Percentiles rank a stretch among this genome's conserved stretches.
Evolutionary conservation across 2,888 invertebrate genomes (phyloP).

Genomic region (Noctua janthe): DNA sequence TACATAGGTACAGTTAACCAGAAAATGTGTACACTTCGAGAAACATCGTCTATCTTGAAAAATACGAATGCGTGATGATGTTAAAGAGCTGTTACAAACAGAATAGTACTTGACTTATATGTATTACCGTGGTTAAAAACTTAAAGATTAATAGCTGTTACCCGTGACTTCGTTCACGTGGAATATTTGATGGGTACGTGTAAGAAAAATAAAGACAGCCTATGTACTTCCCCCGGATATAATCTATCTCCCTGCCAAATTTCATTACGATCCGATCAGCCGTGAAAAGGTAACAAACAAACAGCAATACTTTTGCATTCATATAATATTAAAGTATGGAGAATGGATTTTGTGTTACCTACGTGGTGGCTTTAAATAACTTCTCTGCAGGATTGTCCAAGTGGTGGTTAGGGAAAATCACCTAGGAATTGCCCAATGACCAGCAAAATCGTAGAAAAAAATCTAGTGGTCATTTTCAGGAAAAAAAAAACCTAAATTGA

Average conservation of each 20-base stretch:
- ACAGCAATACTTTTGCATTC: too few relatives aligned
- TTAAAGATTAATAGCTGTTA: too few relatives aligned
- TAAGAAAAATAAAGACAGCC: too few relatives aligned
- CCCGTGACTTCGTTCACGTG: too few relatives aligned
- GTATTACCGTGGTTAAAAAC: not conserved
- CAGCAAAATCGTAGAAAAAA: not conserved
- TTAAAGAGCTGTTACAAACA: not conserved
- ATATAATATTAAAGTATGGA: too few relatives aligned
- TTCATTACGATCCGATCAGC: too few relatives aligned
- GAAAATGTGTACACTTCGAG: not conserved
- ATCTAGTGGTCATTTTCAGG: not conserved
- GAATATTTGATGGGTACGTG: too few relatives aligned
- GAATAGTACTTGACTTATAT: not conserved
- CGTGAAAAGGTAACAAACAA: too few relatives aligned
- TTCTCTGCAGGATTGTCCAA: not conserved
- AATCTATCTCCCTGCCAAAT: too few relatives aligned
- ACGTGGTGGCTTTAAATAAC: not conserved
- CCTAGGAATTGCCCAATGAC: conserved; percentile 18
- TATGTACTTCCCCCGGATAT: too few relatives aligned
- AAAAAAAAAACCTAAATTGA: conserved; percentile 24
- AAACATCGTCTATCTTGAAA: not conserved
- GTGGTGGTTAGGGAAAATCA: not conserved
- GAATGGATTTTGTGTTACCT: too few relatives aligned
- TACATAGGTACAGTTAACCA: not conserved
- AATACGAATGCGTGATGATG: not conserved